These are phyloP conservation scores for Acanthosepion lycidas DNA, from an alignment of 2,888 invertebrate genomes.

Conservation along the genomic window DNA sequence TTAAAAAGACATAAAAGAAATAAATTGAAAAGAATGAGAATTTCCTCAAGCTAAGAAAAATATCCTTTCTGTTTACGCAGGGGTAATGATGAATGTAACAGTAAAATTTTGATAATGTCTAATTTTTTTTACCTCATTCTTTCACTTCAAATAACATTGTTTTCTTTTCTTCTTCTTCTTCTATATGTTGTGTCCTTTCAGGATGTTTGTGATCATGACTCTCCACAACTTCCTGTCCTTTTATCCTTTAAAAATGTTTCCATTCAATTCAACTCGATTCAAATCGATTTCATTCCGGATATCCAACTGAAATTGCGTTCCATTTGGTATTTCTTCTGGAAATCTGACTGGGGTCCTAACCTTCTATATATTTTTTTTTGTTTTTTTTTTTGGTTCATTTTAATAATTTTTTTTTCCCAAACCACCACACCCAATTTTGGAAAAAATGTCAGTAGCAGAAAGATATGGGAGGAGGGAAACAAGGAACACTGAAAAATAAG, in stretches of 20 bases:
- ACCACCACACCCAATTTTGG: background rate
- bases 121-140: background rate
- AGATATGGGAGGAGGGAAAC: background rate
- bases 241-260: slow-evolving; percentile 14
- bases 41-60: background rate
- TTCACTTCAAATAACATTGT: background rate
- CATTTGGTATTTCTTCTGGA: background rate
- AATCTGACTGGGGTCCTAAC: background rate
- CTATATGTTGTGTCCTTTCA: background rate
- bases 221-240: background rate
- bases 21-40: background rate
- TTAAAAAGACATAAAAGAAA: background rate
- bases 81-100: background rate
- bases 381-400: too few species aligned
- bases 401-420: too few species aligned
- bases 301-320: background rate
- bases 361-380: background rate
- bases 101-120: background rate
- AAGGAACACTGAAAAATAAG: background rate
- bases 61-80: background rate
- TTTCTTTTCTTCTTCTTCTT: background rate
- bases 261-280: background rate
- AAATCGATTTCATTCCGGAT: background rate
- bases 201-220: too few species aligned
- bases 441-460: background rate